A percentile compares a stretch with the other conserved stretches of the same genome.
phyloP scores from a whole-genome alignment of 2,113 vertebrate genomes.

The Nibea coibor region DNA sequence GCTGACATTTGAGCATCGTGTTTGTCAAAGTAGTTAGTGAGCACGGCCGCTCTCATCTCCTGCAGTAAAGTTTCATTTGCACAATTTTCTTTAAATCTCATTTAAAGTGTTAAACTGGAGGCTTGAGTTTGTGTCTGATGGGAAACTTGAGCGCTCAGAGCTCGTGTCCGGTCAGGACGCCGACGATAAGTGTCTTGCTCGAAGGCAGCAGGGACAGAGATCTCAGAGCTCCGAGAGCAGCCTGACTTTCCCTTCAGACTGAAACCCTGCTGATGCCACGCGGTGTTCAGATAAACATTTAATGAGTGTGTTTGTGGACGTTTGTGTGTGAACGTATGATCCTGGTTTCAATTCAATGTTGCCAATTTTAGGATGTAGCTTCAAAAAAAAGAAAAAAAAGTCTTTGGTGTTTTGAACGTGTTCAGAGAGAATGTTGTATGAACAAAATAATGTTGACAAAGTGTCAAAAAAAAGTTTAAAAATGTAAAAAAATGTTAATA shows the following conservation, averaged over 20 bases:
- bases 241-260: not conserved
- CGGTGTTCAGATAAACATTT: conserved; percentile 16
- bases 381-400: conserved; percentile 2
- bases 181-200: not conserved
- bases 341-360: conserved; percentile 51
- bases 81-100: conserved; percentile 53
- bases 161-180: not conserved
- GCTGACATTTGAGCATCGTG: not conserved
- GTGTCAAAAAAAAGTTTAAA: conserved; percentile 54
- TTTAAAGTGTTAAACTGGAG: conserved; percentile 39
- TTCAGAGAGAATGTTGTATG: conserved; percentile 54
- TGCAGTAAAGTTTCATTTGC: conserved; percentile 59
- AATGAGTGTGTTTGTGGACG: conserved; percentile 26
- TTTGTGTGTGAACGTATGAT: conserved; percentile 28
- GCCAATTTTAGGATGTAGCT: conserved; percentile 70
- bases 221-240: not conserved
- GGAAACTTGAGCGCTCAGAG: not conserved
- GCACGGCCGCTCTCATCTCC: conserved; percentile 6
- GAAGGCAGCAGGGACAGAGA: not conserved
- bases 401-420: conserved; percentile 36
- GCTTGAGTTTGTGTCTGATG: not conserved
- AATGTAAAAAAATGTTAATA: conserved; percentile 77
- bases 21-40: not conserved
- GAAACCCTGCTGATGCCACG: not conserved
- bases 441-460: conserved; percentile 47